Evolutionary conservation across 1,140 invertebrate genomes (phyloP).

Genomic region (Cydia strobilella): DNA sequence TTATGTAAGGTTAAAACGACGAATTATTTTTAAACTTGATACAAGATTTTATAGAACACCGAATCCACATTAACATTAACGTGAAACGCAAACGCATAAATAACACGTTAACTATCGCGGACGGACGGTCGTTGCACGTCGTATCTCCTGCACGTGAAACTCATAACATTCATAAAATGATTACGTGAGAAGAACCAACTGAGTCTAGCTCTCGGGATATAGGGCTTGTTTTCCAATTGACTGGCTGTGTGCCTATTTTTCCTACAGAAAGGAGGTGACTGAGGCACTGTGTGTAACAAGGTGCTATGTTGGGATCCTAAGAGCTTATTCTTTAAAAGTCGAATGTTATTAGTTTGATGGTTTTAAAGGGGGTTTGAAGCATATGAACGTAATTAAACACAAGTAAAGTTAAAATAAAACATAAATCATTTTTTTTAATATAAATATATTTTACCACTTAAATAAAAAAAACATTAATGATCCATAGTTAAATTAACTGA

Average conservation of each 20-base stretch:
- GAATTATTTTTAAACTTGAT: too few species aligned
- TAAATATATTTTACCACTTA: too few species aligned
- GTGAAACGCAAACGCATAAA: constrained; percentile 47
- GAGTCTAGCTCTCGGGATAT: constrained; percentile 24
- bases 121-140: constrained; percentile 49
- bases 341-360: constrained; percentile 2
- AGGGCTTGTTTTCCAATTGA: constrained; percentile 14
- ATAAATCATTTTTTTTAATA: too few species aligned
- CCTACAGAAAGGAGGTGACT: too few species aligned
- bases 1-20: too few species aligned
- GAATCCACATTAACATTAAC: constrained; percentile 35
- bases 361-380: not conserved
- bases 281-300: constrained; percentile 29
- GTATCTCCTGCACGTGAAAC: constrained; percentile 61
- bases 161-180: constrained; percentile 71
- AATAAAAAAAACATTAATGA: too few species aligned
- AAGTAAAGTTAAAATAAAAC: not conserved
- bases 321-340: constrained; percentile 2
- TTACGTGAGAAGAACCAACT: constrained; percentile 63
- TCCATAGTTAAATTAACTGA: too few species aligned
- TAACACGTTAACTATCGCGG: constrained; percentile 41
- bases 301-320: constrained; percentile 5
- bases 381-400: not conserved
- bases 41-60: not conserved
- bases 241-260: not conserved